A percentile compares a stretch with the other conserved stretches of the same genome.
Evolutionary conservation across 2,113 vertebrate genomes (phyloP).

Genomic region (Tiliqua scincoides): DNA sequence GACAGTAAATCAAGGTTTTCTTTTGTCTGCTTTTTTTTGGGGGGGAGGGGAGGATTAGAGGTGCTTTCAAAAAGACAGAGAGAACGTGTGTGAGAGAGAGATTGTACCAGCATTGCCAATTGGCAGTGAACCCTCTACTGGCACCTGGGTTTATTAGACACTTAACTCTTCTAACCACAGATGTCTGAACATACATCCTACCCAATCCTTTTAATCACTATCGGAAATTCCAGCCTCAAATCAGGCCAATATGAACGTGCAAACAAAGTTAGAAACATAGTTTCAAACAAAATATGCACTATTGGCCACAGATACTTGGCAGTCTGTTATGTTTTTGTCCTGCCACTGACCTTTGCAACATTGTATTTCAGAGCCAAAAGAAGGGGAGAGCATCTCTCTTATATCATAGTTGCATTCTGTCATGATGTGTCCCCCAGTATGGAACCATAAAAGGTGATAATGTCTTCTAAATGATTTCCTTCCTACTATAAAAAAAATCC

Average conservation of each 20-base stretch:
- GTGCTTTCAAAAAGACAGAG: too few relatives aligned
- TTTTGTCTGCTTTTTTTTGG: too few relatives aligned
- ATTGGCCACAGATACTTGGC: not conserved
- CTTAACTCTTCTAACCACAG: too few relatives aligned
- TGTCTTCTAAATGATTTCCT: constrained; percentile 36
- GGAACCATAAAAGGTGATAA: constrained; percentile 37
- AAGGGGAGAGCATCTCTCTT: accelerated
- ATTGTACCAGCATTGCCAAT: too few relatives aligned
- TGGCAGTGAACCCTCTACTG: too few relatives aligned
- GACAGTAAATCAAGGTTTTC: too few relatives aligned
- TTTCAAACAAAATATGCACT: not conserved
- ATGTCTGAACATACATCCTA: not conserved
- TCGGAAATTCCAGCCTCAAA: not conserved
- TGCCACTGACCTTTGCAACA: not conserved
- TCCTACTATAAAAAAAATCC: constrained; percentile 35
- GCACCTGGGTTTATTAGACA: too few relatives aligned
- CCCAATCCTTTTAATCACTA: not conserved
- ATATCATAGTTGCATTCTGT: not conserved
- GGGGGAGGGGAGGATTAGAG: too few relatives aligned
- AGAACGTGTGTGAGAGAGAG: too few relatives aligned
- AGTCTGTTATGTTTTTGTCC: too few relatives aligned
- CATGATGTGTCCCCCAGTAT: not conserved
- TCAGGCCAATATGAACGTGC: not conserved
- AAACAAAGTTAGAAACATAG: not conserved
- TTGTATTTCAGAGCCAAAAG: constrained; percentile 8